These are phyloP conservation scores for Thumatha senex DNA, from an alignment of 2,888 invertebrate species.

Conservation along the genomic window DNA sequence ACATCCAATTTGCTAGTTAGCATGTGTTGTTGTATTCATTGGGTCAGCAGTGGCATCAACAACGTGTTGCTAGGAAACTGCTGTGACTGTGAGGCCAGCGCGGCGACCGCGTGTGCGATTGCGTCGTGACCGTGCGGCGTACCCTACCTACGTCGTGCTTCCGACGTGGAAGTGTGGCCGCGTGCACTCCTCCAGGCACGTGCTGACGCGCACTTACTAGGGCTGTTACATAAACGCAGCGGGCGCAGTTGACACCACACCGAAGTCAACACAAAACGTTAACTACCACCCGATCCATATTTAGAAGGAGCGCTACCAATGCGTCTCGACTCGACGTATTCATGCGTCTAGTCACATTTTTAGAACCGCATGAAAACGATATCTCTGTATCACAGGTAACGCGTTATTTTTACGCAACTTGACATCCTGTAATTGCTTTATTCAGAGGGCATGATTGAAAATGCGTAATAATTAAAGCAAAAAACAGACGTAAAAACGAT, in stretches of 20 bases:
- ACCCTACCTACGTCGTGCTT: slow-evolving; percentile 44
- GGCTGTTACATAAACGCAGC: slow-evolving; percentile 75
- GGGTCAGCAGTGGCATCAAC: slow-evolving; percentile 78
- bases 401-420: slow-evolving; percentile 36
- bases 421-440: slow-evolving; percentile 36
- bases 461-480: slow-evolving; percentile 59
- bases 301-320: slow-evolving; percentile 77
- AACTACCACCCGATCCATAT: slow-evolving; percentile 75
- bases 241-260: slow-evolving; percentile 50
- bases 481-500: slow-evolving; percentile 49
- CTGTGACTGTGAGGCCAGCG: slow-evolving; percentile 52
- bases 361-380: slow-evolving; percentile 80
- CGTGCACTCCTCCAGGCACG: slow-evolving; percentile 69
- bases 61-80: slow-evolving; percentile 82
- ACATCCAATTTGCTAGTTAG: slow-evolving; percentile 64
- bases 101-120: slow-evolving; percentile 57
- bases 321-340: slow-evolving; percentile 64
- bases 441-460: slow-evolving; percentile 52
- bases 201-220: slow-evolving; percentile 58
- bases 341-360: slow-evolving; percentile 77
- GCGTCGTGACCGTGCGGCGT: slow-evolving; percentile 54
- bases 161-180: slow-evolving; percentile 72
- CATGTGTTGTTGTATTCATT: slow-evolving; percentile 79
- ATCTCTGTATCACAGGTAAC: slow-evolving; percentile 51
- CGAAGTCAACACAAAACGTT: slow-evolving; percentile 55